Evolutionary conservation across 2,797 vertebrate species (phyloP).

Genomic region (Pangasius sanitwongsei): DNA sequence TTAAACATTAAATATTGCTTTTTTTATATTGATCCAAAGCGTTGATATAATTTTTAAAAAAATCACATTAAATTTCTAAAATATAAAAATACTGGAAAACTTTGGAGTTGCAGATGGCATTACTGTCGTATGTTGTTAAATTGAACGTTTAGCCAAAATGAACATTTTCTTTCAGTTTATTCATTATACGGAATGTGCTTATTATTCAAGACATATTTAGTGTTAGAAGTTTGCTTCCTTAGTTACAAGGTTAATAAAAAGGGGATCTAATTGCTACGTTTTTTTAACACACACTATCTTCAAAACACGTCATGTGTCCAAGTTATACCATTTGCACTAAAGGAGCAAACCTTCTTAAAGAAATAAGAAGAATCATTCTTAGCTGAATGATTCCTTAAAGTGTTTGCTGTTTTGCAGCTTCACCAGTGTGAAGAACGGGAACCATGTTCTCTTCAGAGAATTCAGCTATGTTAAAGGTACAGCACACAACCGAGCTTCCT

Average conservation of each 20-base stretch:
- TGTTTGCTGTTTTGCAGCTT: conserved; percentile 77
- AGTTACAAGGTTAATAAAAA: not conserved
- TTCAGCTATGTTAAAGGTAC: conserved; percentile 91
- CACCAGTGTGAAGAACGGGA: conserved; percentile 91
- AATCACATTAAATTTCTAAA: not conserved
- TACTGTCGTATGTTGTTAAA: not conserved
- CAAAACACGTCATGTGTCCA: not conserved
- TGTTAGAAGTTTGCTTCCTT: not conserved
- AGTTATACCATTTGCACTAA: not conserved
- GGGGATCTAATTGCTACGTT: not conserved
- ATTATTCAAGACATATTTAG: not conserved
- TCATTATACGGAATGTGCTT: not conserved
- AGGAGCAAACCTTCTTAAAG: too few relatives aligned
- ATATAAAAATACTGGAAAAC: not conserved
- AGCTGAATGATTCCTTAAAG: not conserved
- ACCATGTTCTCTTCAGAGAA: conserved; percentile 93
- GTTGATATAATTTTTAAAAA: not conserved
- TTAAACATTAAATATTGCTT: not conserved
- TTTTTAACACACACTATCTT: not conserved
- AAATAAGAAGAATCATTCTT: not conserved
- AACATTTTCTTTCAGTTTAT: not conserved
- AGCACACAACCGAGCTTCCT: conserved; percentile 88
- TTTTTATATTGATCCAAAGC: not conserved
- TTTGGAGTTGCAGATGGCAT: not conserved
- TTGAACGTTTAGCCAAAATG: not conserved